Evolutionary conservation across 2,888 invertebrate genomes (phyloP).

Genomic region (Galerucella calmariensis): DNA sequence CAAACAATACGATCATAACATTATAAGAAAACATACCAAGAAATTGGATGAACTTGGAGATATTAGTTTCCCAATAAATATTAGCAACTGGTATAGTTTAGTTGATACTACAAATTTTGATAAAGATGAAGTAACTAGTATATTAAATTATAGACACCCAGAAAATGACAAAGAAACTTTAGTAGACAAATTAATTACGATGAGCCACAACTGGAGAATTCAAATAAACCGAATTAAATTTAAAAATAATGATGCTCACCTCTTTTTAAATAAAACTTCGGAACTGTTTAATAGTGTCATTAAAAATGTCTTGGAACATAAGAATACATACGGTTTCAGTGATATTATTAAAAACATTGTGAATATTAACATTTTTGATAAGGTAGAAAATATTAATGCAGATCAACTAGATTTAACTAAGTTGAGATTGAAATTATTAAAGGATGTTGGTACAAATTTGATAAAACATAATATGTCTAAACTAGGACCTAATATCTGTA

Average conservation of each 20-base stretch:
- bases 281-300: constrained; percentile 55
- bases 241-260: constrained; percentile 65
- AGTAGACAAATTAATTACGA: constrained; percentile 60
- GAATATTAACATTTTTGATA: constrained; percentile 48
- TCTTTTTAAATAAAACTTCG: constrained; percentile 67
- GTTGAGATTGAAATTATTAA: constrained; percentile 61
- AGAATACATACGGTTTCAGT: constrained; percentile 56
- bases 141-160: constrained; percentile 49
- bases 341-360: constrained; percentile 46
- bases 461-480: constrained; percentile 57
- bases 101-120: constrained; percentile 47
- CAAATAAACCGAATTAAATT: constrained; percentile 63
- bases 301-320: constrained; percentile 51
- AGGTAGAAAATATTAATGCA: constrained; percentile 52
- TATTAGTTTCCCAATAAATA: constrained; percentile 71
- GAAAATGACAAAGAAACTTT: constrained; percentile 49
- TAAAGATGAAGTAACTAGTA: constrained; percentile 35
- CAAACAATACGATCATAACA: constrained; percentile 47
- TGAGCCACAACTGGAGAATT: constrained; percentile 67
- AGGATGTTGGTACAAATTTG: constrained; percentile 60
- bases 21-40: constrained; percentile 71
- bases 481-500: constrained; percentile 49
- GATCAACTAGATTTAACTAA: constrained; percentile 58
- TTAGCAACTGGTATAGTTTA: constrained; percentile 70
- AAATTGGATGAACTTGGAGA: constrained; percentile 72